Evolutionary conservation across 2,888 invertebrate genomes (phyloP), one percentile per base, ranked within the genome.

Genomic region (Dorcus parallelipipedus): DNA sequence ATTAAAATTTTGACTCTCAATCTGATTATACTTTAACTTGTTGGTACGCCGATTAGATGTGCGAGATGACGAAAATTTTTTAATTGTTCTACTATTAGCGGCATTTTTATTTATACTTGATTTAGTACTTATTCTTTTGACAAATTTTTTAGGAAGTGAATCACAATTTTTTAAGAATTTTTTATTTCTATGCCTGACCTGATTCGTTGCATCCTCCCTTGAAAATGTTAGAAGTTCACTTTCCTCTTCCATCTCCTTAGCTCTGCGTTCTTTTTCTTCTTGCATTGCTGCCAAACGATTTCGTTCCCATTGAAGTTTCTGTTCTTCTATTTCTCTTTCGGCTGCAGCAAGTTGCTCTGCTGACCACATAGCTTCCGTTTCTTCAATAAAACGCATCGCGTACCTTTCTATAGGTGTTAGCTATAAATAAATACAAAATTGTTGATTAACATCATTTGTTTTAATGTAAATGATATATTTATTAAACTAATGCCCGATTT

Each of bases 341-440:
- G 95, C 96, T 42, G 89, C 90, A 9, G 90, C 89, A 40, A 93
- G 75, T 70, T 95, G 94, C 72, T 96, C 95, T 0, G 91, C 91
- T 10, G 89, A 88, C 81, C 87, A 88, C n/a, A 85, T 85, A 2
- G 81, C 82, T 77, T 92, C 90, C 56, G 93, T 90, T 67, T 88
- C 86, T 79, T 98, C 98, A 68, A 97, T 90, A 73, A 94, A 90
- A 20, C 87, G 86, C 86, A 98, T 93, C 10, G 98, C 98, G 80
- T 97, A 98, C 54, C 91, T 86, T 80, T 99, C 98, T 61, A 99
- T 89, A 1, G 96, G 94, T 39, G 91, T 90, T 62, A 98, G 80
- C 97, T 98, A 81, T 47, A 76, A 73, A 63, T 56, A 55, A 33
- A 59, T 58, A 51, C 40, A 52, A 48, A 40, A 57, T 2, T 33